A percentile compares a stretch with the other conserved stretches of the same genome.
Evolutionary conservation across 2,888 invertebrate genomes (phyloP).

Genomic region (Lithosia quadra): DNA sequence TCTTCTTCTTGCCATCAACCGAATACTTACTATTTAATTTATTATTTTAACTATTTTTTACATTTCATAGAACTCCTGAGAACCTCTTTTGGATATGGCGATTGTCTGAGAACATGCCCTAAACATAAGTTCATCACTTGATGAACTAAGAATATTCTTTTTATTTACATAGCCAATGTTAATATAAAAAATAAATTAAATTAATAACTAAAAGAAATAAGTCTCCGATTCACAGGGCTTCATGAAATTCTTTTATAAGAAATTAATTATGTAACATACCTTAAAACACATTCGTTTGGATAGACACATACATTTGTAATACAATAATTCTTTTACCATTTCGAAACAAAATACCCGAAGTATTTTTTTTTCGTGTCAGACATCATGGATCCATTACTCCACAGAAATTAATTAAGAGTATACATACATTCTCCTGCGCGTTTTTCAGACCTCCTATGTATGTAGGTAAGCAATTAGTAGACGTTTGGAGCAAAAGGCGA

Average conservation of each 20-base stretch:
- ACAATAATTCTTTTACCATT: not conserved
- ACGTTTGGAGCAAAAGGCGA: constrained; percentile 65
- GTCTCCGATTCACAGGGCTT: not conserved
- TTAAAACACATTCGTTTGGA: not conserved
- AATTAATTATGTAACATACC: not conserved
- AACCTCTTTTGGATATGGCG: too few relatives aligned
- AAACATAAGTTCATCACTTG: too few relatives aligned
- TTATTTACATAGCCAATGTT: too few relatives aligned
- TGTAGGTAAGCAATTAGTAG: constrained; percentile 67
- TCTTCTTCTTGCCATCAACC: too few relatives aligned
- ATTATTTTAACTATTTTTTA: too few relatives aligned
- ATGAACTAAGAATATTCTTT: too few relatives aligned
- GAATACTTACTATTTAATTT: too few relatives aligned
- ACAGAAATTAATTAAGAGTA: constrained; percentile 49
- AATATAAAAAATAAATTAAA: too few relatives aligned
- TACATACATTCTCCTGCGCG: constrained; percentile 38
- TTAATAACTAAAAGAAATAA: too few relatives aligned
- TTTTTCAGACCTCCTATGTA: constrained; percentile 33
- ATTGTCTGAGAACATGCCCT: too few relatives aligned
- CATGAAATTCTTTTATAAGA: not conserved
- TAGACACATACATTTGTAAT: not conserved
- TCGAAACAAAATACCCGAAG: not conserved
- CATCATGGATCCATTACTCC: constrained; percentile 8
- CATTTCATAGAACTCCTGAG: too few relatives aligned
- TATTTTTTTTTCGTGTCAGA: constrained; percentile 2